phyloP scores from a whole-genome alignment of 2,888 invertebrate genomes.

The Drosophila tanythrix region DNA sequence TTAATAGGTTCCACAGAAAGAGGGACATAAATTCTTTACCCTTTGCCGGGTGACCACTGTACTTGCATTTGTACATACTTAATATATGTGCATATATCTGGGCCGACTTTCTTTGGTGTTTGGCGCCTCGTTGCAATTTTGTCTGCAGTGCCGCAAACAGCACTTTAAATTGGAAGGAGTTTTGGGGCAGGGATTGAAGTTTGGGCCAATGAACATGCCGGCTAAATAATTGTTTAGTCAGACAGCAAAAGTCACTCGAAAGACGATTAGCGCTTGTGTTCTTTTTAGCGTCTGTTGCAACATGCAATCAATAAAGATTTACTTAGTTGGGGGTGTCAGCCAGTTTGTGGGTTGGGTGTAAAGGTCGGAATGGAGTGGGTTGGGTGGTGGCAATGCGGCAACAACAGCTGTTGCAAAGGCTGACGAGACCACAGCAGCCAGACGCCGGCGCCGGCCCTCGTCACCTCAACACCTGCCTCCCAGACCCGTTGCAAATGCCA shows the following conservation, averaged over 20 bases:
- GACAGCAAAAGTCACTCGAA: constrained; percentile 67
- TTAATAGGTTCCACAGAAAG: not conserved
- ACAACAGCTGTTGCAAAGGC: constrained; percentile 76
- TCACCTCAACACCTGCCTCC: constrained; percentile 38
- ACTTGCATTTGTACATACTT: constrained; percentile 15
- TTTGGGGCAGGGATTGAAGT: constrained; percentile 1
- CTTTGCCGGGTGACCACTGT: not conserved
- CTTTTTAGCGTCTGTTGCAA: constrained; percentile 53
- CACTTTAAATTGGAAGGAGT: constrained; percentile 11
- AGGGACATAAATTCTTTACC: too few species aligned
- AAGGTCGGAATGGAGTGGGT: constrained; percentile 8
- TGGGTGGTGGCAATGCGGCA: constrained; percentile 63
- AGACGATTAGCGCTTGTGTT: constrained; percentile 60
- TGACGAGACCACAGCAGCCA: constrained; percentile 70
- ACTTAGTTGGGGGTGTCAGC: constrained; percentile 31
- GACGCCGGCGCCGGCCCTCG: constrained; percentile 67
- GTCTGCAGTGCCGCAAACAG: constrained; percentile 52
- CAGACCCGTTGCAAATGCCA: constrained; percentile 61
- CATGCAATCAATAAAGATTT: constrained; percentile 78
- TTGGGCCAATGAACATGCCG: constrained; percentile 44
- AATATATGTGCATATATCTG: constrained; percentile 30
- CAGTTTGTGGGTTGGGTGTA: not conserved
- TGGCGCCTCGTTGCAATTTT: constrained; percentile 48
- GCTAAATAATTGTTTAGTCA: constrained; percentile 66
- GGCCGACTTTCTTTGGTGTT: constrained; percentile 44